phyloP scores from a whole-genome alignment of 2,888 invertebrate genomes.

The Lepeophtheirus nordmannii region DNA sequence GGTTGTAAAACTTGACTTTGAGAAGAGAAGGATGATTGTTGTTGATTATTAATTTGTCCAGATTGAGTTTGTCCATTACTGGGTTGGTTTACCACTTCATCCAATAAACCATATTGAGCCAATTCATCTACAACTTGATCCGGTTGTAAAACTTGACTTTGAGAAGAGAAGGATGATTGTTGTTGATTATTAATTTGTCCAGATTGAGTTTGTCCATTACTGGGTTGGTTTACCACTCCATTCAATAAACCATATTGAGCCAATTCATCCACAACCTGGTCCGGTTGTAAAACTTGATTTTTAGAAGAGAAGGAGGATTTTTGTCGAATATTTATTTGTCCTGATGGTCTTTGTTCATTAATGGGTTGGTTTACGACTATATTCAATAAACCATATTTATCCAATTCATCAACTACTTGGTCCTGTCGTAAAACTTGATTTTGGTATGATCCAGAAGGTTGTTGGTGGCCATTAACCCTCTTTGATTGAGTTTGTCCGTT shows the following conservation, averaged over 20 bases:
- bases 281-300: neutral
- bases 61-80: neutral
- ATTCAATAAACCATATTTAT: neutral
- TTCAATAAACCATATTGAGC: neutral
- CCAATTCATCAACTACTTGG: neutral
- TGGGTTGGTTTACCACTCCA: neutral
- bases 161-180: neutral
- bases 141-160: neutral
- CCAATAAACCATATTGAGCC: neutral
- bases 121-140: neutral
- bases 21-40: neutral
- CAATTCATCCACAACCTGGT: neutral
- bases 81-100: neutral
- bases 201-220: neutral
- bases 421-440: neutral
- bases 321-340: neutral
- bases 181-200: neutral
- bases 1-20: neutral
- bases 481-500: neutral
- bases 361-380: neutral
- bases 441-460: neutral
- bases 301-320: neutral
- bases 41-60: neutral
- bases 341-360: neutral
- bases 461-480: no score